Evolutionary conservation across 2,113 vertebrate genomes (phyloP).

Genomic region (Caracal caracal): DNA sequence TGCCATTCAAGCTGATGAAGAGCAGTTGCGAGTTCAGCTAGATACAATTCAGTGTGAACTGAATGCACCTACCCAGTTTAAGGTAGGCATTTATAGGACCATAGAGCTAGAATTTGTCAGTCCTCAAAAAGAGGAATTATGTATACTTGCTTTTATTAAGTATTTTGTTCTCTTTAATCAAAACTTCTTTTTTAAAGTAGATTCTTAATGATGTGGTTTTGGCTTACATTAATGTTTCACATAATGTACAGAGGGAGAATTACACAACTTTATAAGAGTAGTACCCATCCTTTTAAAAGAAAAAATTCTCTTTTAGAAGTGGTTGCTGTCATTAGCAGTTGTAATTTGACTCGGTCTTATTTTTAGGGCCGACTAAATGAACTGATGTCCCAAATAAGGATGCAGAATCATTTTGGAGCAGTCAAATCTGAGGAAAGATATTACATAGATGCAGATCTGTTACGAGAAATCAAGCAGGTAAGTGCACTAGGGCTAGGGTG

Average conservation of each 20-base stretch:
- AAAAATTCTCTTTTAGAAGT: slow-evolving; percentile 17
- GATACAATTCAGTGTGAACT: slow-evolving; percentile 98
- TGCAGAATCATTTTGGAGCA: slow-evolving; percentile 98
- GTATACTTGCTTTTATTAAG: not conserved
- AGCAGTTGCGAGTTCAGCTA: slow-evolving; percentile 96
- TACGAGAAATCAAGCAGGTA: slow-evolving; percentile 97
- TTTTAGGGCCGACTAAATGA: slow-evolving; percentile 97
- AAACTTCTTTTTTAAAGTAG: slow-evolving; percentile 32
- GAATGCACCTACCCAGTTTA: slow-evolving; percentile 98
- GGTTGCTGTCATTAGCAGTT: not conserved
- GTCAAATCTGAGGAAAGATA: slow-evolving; percentile 96
- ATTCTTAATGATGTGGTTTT: not conserved
- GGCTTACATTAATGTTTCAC: not conserved
- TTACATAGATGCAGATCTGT: slow-evolving; percentile 93
- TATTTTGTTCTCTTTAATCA: not conserved
- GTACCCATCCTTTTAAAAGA: not conserved
- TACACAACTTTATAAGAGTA: not conserved
- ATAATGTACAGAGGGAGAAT: not conserved
- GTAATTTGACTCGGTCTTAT: slow-evolving; percentile 21
- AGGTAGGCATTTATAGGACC: slow-evolving; percentile 84
- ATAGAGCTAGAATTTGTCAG: not conserved
- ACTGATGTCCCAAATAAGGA: slow-evolving; percentile 98
- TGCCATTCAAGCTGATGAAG: slow-evolving; percentile 97
- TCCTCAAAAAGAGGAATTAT: not conserved
- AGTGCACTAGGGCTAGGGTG: not conserved